phyloP scores from a whole-genome alignment of 35 echinoderm and acorn worm species.

The Nesometra sesokonis region DNA sequence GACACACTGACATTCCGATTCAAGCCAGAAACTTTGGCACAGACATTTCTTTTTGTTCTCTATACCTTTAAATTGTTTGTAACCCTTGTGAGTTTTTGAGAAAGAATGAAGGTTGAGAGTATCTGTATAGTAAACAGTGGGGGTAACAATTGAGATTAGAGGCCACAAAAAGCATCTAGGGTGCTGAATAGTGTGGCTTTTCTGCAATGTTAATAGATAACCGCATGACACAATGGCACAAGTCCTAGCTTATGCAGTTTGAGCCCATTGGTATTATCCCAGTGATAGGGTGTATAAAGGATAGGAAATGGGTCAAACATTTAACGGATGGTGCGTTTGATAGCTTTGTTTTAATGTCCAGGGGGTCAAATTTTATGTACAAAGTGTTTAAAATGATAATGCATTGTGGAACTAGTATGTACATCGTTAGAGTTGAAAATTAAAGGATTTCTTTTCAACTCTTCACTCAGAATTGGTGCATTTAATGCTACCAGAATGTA shows the following conservation, averaged over 20 bases:
- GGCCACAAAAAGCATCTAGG: no score
- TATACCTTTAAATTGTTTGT: neutral
- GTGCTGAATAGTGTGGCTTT: no score
- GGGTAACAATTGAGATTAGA: neutral
- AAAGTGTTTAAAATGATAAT: neutral
- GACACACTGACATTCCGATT: neutral
- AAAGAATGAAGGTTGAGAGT: neutral
- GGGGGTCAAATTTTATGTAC: neutral
- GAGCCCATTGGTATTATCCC: no score
- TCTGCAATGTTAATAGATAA: no score
- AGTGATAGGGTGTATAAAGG: no score
- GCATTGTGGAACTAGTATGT: neutral
- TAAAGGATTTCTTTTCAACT: neutral
- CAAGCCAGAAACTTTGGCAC: neutral
- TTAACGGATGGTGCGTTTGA: neutral
- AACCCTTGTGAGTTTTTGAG: neutral
- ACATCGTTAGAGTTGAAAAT: neutral
- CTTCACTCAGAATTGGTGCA: neutral
- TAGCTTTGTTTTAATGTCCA: neutral
- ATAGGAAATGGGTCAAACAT: neutral
- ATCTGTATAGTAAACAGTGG: no score
- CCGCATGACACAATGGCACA: no score
- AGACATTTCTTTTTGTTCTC: neutral
- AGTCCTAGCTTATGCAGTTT: no score
- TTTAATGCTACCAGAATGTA: neutral